phyloP scores from a whole-genome alignment of 2,888 invertebrate genomes.

The Perizoma flavofasciatum region DNA sequence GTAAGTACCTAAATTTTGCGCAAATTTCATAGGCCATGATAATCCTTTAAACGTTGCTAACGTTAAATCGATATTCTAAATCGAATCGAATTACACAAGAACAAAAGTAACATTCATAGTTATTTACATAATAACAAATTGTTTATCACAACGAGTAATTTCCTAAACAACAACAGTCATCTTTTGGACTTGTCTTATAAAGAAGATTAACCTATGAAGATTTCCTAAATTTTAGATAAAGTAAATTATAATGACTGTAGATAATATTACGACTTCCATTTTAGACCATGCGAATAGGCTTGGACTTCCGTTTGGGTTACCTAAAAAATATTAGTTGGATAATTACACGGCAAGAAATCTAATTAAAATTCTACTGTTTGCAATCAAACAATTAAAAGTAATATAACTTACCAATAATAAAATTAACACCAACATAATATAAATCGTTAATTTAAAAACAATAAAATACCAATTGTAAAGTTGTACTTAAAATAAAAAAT shows the following conservation, averaged over 20 bases:
- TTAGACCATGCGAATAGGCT: slow-evolving; percentile 73
- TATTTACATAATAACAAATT: slow-evolving; percentile 72
- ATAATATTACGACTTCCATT: slow-evolving; percentile 60
- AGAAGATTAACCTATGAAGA: slow-evolving; percentile 42
- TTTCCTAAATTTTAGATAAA: slow-evolving; percentile 52
- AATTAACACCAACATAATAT: slow-evolving; percentile 77
- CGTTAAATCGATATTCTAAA: slow-evolving; percentile 13
- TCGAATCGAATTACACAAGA: slow-evolving; percentile 27
- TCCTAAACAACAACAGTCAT: slow-evolving; percentile 76
- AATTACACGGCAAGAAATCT: slow-evolving; percentile 56
- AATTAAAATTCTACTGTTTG: slow-evolving; percentile 35
- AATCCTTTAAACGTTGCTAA: slow-evolving; percentile 20
- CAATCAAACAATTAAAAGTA: slow-evolving; percentile 45
- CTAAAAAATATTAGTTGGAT: slow-evolving; percentile 78
- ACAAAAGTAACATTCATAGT: slow-evolving; percentile 56
- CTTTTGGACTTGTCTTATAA: slow-evolving; percentile 65
- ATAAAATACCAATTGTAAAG: slow-evolving; percentile 40
- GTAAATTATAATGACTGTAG: slow-evolving; percentile 58
- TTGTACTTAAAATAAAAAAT: slow-evolving; percentile 35
- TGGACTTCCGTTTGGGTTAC: slow-evolving; percentile 82
- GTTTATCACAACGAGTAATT: slow-evolving; percentile 77
- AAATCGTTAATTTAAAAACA: slow-evolving; percentile 49
- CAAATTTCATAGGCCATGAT: slow-evolving; percentile 19
- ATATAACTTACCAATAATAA: slow-evolving; percentile 71
- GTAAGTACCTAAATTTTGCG: slow-evolving; percentile 9